Base-by-base conservation (phyloP, 2,797 vertebrate species). In the Enteromius treurensis region DNA sequence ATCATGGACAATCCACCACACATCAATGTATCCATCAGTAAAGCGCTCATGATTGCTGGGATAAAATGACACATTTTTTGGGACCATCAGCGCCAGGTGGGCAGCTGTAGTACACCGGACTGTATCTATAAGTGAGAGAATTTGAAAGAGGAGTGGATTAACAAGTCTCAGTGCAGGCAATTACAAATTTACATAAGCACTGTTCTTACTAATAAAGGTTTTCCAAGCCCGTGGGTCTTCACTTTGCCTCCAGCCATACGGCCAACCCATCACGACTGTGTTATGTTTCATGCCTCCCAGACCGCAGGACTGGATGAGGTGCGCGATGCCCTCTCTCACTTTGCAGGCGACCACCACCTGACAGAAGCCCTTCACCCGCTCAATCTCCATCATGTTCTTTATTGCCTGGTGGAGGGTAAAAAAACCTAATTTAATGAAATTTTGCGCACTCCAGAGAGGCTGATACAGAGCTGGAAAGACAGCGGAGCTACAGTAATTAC, bases 1-100 rank as follows among this genome's bases (percentile, higher is more conserved):
- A 4, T 99, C 98, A 0, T 99, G 98, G 65, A 99, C 98, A 4
- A 99, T 98, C 98, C 98, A 99, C 98, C 98, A 99, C 86, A 99
- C 96, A 0, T 99, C 98, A 3, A 99, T 98, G 93, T 96, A 96
- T 86, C 98, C 98, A 67, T 99, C 98, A 8, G 95, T 95, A 92
- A 97, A 99, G 91, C 97, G 98, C 80, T 99, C 98, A 0, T 98
- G 96, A 92, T 99, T 99, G 93, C 97, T 96, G 71, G 98, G 97
- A 92, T 98, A 99, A 91, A 99, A 97, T 65, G 97, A 97, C 13
- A 99, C 96, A 19, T 99, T 99, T 95, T 99, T 99, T 89, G 98
- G 97, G 84, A 99, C 98, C 85, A 99, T 96, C 76, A 99, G 92
- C 71, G 98, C 98, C 85, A 99, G 93, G 74, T 99, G 98, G 82